These are phyloP conservation scores for Eleutherodactylus coqui DNA, from an alignment of 2,797 vertebrate genomes.

Conservation along the genomic window DNA sequence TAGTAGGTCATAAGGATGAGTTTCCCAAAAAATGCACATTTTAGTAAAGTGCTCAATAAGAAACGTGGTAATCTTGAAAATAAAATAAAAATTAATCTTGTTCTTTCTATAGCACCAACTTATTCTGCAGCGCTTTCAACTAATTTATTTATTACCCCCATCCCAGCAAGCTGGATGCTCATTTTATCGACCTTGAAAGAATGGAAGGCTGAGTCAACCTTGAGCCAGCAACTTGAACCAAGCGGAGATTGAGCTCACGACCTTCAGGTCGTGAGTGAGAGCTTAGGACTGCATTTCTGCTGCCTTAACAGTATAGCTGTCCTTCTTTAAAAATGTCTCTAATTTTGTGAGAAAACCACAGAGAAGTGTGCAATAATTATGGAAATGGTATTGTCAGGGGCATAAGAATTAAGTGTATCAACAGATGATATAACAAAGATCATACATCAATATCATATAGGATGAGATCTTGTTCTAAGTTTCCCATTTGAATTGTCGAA, in stretches of 20 bases:
- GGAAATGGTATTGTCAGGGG: not conserved
- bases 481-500: not conserved
- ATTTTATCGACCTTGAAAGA: too few relatives aligned
- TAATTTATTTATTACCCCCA: too few relatives aligned
- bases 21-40: not conserved
- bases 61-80: not conserved
- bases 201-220: too few relatives aligned
- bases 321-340: not conserved
- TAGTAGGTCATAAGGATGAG: not conserved
- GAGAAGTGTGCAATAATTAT: not conserved
- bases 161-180: too few relatives aligned
- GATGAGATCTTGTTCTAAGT: not conserved
- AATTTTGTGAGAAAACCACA: not conserved
- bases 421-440: not conserved
- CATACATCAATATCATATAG: slow-evolving; percentile 7
- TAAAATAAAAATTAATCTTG: too few relatives aligned
- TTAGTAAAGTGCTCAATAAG: not conserved
- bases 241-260: too few relatives aligned
- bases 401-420: not conserved
- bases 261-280: too few relatives aligned
- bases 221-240: too few relatives aligned
- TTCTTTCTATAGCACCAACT: too few relatives aligned
- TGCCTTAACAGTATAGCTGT: too few relatives aligned
- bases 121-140: too few relatives aligned
- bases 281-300: too few relatives aligned